Base-by-base conservation (phyloP, 2,797 vertebrate genomes). In the Cossypha heuglini region DNA sequence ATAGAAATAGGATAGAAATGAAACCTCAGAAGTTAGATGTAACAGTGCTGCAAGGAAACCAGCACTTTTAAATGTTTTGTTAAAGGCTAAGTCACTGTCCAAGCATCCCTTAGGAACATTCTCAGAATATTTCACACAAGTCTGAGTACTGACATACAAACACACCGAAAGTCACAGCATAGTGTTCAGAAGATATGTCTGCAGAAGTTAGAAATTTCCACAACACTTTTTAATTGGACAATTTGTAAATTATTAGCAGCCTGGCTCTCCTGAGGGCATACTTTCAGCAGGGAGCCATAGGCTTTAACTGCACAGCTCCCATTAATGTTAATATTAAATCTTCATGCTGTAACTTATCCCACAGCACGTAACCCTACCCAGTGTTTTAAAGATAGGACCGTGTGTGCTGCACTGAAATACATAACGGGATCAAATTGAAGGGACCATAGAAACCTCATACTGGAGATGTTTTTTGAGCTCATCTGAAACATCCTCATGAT, bases 371-470 rank as follows among this genome's bases (percentile, higher is more conserved):
- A 96, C 87, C 61, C 72, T 91, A 96, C 63, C 92, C 91, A 37
- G 77, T 25, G 89, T 78, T 96, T 94, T 93, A 94, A 94, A 96
- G 93, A 94, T 48, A 95, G 95, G 87, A 92, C 71, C 63, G 9
- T 89, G 46, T 83, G 92, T 57, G 71, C 94, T 77, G 88, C 55
- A 10, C 58, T 88, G 88, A 88, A 91, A 88, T 85, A 75, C 71
- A 46, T 77, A 68, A 66, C 52, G 6, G 68, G 57, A 81, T 57
- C 28, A 1, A 75, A 66, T 31, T 64, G 93, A 72, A 81, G 78
- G 54, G 46, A 62, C 45, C 3, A 1, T 2, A 52, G 94, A 88
- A 94, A 87, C 75, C 54, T 96, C 89, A 78, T 42, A 11, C 82
- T 68, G 71, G 63, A 90, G 68, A 33, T 38, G 24, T 42, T 88